phyloP scores from a whole-genome alignment of 2,888 invertebrate genomes.

The Incurvaria masculella region DNA sequence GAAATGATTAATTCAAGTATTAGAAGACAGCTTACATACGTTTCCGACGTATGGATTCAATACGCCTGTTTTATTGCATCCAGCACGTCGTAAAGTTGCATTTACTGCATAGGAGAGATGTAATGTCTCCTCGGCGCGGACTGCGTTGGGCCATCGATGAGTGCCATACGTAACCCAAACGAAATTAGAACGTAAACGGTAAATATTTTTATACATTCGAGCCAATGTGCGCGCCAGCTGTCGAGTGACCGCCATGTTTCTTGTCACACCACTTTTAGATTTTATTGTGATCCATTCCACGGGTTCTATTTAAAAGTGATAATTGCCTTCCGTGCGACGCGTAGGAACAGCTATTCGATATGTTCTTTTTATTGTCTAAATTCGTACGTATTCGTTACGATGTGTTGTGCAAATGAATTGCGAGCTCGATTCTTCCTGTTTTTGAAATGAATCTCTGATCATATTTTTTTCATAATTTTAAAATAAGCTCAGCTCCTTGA shows the following conservation, averaged over 20 bases:
- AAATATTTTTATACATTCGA: constrained; percentile 32
- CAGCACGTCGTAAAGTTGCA: background rate
- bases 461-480: too few species aligned
- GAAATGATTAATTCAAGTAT: too few species aligned
- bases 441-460: too few species aligned
- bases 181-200: constrained; percentile 42
- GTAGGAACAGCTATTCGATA: background rate
- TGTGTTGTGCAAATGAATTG: too few species aligned
- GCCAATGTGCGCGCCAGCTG: constrained; percentile 40
- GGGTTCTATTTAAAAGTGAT: background rate
- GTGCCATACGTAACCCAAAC: constrained; percentile 37
- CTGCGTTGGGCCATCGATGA: constrained; percentile 24
- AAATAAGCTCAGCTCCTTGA: too few species aligned
- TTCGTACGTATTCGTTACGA: too few species aligned
- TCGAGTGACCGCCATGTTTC: constrained; percentile 15
- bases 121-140: background rate
- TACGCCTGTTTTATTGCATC: background rate
- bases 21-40: too few species aligned
- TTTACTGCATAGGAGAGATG: background rate
- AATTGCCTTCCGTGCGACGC: too few species aligned
- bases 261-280: background rate
- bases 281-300: background rate
- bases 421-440: too few species aligned
- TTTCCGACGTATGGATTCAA: background rate
- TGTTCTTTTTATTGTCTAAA: too few species aligned